Conservation (phyloP, 2,888 invertebrate species). For the Dicycla oo region DNA sequence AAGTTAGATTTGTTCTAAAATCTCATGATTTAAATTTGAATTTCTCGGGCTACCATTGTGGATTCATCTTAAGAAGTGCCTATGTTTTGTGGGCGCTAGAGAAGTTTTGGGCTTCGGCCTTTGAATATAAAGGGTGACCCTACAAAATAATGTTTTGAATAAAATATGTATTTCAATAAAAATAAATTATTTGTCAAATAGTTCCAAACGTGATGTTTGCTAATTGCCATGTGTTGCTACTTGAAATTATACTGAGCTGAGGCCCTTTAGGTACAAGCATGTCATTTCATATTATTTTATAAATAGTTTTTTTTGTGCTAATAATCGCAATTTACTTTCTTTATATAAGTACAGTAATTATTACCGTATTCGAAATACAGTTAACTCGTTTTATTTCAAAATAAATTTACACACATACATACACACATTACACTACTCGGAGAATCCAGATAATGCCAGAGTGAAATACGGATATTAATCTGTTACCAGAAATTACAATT, state of each 20-base stretch:
- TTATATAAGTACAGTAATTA: too few species aligned
- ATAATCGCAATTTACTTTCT: too few species aligned
- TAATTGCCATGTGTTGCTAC: neutral
- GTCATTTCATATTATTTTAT: too few species aligned
- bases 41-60: too few species aligned
- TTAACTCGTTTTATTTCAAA: neutral
- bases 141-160: neutral
- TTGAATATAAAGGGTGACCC: neutral
- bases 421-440: neutral
- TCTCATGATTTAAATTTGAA: too few species aligned
- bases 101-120: neutral
- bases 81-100: neutral
- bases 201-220: neutral
- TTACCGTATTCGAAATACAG: neutral
- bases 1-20: too few species aligned
- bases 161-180: too few species aligned
- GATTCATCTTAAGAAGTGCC: neutral
- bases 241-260: neutral
- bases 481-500: constrained; percentile 7
- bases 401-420: too few species aligned
- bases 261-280: too few species aligned
- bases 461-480: neutral
- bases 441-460: neutral
- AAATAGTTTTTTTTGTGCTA: too few species aligned
- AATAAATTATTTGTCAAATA: too few species aligned